Conservation (phyloP, 2,797 vertebrate species). For the Erithacus rubecula region DNA sequence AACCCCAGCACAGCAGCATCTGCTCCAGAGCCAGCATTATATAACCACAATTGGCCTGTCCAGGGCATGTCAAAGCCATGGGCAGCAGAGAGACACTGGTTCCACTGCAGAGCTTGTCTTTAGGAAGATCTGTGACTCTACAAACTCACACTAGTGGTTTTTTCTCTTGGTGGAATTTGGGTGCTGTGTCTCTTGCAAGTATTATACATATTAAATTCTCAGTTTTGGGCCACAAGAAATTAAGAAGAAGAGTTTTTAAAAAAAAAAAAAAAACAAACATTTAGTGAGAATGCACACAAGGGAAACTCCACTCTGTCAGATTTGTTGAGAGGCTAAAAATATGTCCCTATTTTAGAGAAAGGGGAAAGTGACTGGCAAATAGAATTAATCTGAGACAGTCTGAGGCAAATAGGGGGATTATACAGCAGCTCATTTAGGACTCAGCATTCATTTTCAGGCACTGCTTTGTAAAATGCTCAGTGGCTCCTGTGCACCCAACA, state of each 20-base stretch:
- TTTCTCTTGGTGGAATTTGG: fast-evolving
- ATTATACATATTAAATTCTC: not conserved
- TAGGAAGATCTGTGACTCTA: not conserved
- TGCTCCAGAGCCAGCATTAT: slow-evolving; percentile 60
- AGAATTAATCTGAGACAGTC: slow-evolving; percentile 51
- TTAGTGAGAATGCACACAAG: not conserved
- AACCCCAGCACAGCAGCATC: slow-evolving; percentile 41
- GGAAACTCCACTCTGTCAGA: not conserved
- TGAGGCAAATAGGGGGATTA: slow-evolving; percentile 62
- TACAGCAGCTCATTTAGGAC: slow-evolving; percentile 40
- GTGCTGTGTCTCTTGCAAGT: not conserved
- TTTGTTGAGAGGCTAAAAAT: slow-evolving; percentile 40
- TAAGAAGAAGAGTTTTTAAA: not conserved
- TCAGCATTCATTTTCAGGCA: slow-evolving; percentile 24
- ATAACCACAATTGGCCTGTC: slow-evolving; percentile 53
- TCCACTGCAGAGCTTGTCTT: not conserved
- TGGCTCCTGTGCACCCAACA: not conserved
- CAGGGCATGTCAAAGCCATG: not conserved
- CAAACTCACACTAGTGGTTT: not conserved
- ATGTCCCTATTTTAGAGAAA: not conserved
- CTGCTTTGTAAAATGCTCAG: not conserved
- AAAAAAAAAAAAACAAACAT: not conserved
- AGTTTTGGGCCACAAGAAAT: not conserved
- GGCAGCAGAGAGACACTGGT: not conserved
- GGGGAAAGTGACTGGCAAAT: slow-evolving; percentile 5